Base-by-base conservation (phyloP, 2,797 vertebrate species). In the Erpetoichthys calabaricus region DNA sequence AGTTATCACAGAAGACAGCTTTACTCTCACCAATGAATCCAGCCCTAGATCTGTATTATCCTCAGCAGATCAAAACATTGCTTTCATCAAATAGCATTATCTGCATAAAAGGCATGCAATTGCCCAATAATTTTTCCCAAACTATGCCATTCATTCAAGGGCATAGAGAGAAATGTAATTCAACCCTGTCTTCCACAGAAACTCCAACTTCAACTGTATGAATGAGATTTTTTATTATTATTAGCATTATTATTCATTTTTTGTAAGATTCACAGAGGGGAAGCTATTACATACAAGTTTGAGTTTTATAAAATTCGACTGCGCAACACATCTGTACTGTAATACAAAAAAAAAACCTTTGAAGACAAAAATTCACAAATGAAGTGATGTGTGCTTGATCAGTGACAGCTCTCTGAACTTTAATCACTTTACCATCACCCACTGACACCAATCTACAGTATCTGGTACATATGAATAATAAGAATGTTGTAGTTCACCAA, bases 1-100 rank as follows among this genome's bases (percentile, higher is more conserved):
- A 93, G 91, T 95, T 97, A 97, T 97, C 91, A 95, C 85, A 80
- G 86, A 91, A 87, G 91, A 92, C 91, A 94, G 91, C 90, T 92
- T 94, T 89, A 86, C 91, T 91, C 86, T 89, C 84, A 86, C 82
- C 88, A 90, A 88, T 86, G 87, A 88, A 89, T 85, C 81, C 86
- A 79, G 80, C 86, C 83, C 81, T 77, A 76, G 79, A 80, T 87
- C 80, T 80, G 80, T 80, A 87, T 88, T 89, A 88, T 89, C 86
- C 87, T 80, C 70, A 79, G 83, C 87, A 93, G 89, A 95, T 97
- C 91, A 97, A 94, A 93, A 90, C 84, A 85, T 77, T 70, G 80
- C 89, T 89, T 89, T 86, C 87, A 90, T 92, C 91, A 89, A 90
- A 91, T 84, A 86, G 88, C 84, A 92, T 95, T 93, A 94, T 97